Percentiles rank a stretch among this genome's conserved stretches.
Conservation (phyloP, 2,797 vertebrate species). For the Falco berigora region DNA sequence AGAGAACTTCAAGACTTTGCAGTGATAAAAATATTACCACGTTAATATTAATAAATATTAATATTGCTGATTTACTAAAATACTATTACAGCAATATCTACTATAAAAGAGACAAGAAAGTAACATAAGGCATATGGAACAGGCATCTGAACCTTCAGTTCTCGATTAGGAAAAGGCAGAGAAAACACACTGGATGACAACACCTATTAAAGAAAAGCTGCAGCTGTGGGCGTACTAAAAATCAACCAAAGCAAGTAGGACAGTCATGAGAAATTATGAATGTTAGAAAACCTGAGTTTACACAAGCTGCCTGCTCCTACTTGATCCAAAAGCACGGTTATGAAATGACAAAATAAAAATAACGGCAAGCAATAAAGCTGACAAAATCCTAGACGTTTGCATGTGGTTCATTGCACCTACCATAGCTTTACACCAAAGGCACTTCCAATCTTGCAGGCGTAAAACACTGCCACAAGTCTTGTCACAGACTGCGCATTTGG, state of each 20-base stretch:
- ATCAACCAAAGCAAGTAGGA: not conserved
- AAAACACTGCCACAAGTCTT: conserved; percentile 97
- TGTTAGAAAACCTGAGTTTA: not conserved
- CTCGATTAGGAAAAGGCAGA: not conserved
- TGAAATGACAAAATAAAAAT: not conserved
- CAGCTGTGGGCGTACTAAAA: not conserved
- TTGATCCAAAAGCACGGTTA: not conserved
- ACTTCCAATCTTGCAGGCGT: conserved; percentile 96
- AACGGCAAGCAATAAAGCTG: not conserved
- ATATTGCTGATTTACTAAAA: not conserved
- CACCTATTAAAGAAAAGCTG: not conserved
- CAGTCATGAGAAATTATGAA: not conserved
- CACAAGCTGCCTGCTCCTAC: not conserved
- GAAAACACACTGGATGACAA: not conserved
- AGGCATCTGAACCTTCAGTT: not conserved
- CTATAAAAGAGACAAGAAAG: not conserved
- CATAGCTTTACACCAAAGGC: conserved; percentile 99
- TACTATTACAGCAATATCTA: not conserved
- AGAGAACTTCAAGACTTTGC: not conserved
- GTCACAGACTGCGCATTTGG: conserved; percentile 96
- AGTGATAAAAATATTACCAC: not conserved
- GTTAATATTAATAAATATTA: not conserved
- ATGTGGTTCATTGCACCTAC: conserved; percentile 63
- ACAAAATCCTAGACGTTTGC: not conserved
- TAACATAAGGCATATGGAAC: not conserved